phyloP scores from a whole-genome alignment of 92 coral and sea anemone genomes.

The Porites cylindrica region DNA sequence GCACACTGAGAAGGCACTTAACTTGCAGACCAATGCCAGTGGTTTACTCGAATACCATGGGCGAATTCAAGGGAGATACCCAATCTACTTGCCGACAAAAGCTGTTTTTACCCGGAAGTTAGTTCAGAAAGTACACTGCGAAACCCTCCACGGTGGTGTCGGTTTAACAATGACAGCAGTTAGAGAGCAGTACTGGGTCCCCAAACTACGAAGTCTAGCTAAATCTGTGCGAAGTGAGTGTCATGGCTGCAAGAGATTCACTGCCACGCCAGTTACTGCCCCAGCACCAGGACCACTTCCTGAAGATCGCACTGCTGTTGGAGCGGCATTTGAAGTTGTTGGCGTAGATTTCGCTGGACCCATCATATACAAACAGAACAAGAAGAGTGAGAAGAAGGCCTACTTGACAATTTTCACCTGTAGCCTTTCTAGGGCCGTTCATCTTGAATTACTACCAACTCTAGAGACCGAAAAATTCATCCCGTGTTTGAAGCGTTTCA shows the following conservation, averaged over 20 bases:
- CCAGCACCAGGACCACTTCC: constrained; percentile 31
- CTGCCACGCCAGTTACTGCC: neutral
- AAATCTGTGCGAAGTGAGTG: neutral
- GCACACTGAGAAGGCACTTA: neutral
- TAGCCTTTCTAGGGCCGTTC: constrained; percentile 47
- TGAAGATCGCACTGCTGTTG: constrained; percentile 29
- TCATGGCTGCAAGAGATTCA: no score
- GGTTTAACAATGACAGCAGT: neutral
- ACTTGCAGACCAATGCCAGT: constrained; percentile 13
- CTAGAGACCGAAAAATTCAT: constrained; percentile 49
- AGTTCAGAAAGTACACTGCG: neutral
- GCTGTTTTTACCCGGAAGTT: neutral
- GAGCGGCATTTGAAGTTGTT: constrained; percentile 43
- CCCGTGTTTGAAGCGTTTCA: constrained; percentile 27
- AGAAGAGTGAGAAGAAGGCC: constrained; percentile 31
- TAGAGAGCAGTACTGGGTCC: neutral
- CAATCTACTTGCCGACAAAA: neutral
- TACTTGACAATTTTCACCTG: constrained; percentile 39
- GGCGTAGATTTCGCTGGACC: constrained; percentile 55
- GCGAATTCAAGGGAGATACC: neutral
- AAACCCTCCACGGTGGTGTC: neutral
- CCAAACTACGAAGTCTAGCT: constrained; percentile 18
- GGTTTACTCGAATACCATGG: constrained; percentile 26
- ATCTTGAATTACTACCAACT: constrained; percentile 20
- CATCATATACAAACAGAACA: constrained; percentile 15